Base-by-base conservation (phyloP, 2,113 vertebrate species). In the Hassar affinis region DNA sequence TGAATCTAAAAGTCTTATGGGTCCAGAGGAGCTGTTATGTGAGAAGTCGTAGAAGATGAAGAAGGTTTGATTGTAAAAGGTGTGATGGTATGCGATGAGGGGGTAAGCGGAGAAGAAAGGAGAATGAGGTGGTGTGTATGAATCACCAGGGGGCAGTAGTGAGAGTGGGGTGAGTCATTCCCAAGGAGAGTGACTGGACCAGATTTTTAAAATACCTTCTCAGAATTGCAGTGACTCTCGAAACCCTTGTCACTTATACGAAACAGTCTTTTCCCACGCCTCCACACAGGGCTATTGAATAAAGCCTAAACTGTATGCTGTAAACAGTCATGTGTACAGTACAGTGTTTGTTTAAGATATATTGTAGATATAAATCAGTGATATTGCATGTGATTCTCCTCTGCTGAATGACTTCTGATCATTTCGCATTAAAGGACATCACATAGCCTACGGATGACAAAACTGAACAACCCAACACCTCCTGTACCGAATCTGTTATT, bases 61-160 rank as follows among this genome's bases (percentile, higher is more conserved):
- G 38, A 42, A 59, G 35, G 85, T 54, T 61, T 79, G 17, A 74
- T n/a, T 79, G 56, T 51, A 51, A 17, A 42, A 54, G 69, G 25
- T 69, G 56, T 76, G 52, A 54, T 72, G 42, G 42, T 68, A 78
- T 79, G 72, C 59, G 78, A 86, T 78, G 78, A 83, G 54, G 27
- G 62, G 75, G 12, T 38, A 20, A 22, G n/a, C 15, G 74, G 71
- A 69, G 77, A 20, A 35, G 20, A 52, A 3, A 22, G 18, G 9
- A 18, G n/a, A 56, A 56, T n/a, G 35, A 59, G 82, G 75, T 61
- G 49, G 51, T 33, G 59, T 62, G 59, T 47, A 66, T 85, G 83
- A 54, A 79, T 83, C 86, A 85, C 77, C 80, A 83, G 86, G 82
- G 83, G 86, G 80, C 80, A 82, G 83, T 64, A 75, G 45, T 77